A percentile compares a stretch with the other conserved stretches of the same genome.
Evolutionary conservation across 2,888 invertebrate genomes (phyloP).

Genomic region (Drosophila antonietae): DNA sequence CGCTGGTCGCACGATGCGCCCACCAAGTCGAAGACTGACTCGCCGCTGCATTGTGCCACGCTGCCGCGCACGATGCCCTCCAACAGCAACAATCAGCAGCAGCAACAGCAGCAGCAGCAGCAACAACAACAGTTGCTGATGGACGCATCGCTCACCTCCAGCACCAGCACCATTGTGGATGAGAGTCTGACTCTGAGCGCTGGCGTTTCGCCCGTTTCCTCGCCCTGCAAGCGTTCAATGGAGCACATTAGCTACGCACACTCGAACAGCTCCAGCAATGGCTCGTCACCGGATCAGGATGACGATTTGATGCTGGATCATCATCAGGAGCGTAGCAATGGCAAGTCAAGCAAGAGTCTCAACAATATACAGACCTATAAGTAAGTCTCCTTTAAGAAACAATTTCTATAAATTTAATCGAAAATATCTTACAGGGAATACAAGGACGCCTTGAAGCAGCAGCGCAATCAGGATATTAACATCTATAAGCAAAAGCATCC

Average conservation of each 20-base stretch:
- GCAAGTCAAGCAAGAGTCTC: constrained; percentile 82
- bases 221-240: constrained; percentile 68
- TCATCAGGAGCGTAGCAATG: constrained; percentile 74
- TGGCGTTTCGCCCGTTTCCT: constrained; percentile 55
- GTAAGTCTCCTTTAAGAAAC: constrained; percentile 43
- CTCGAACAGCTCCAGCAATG: constrained; percentile 81
- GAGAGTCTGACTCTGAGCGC: constrained; percentile 69
- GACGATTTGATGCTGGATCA: constrained; percentile 79
- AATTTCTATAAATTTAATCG: background rate
- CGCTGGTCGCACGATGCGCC: constrained; percentile 92
- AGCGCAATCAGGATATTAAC: constrained; percentile 90
- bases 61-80: constrained; percentile 74
- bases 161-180: constrained; percentile 82
- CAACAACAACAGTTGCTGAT: constrained; percentile 53
- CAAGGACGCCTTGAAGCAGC: constrained; percentile 94
- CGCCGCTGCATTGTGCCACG: constrained; percentile 75
- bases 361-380: constrained; percentile 84
- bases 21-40: constrained; percentile 83
- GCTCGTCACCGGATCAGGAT: constrained; percentile 83
- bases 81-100: constrained; percentile 26
- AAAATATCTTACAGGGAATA: constrained; percentile 88
- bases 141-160: constrained; percentile 82
- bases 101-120: constrained; percentile 23
- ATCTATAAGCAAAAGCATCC: constrained; percentile 86
- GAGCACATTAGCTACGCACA: constrained; percentile 70